A percentile compares a stretch with the other conserved stretches of the same genome.
Conservation (phyloP, 2,888 invertebrate genomes). For the Netelia inedita region DNA sequence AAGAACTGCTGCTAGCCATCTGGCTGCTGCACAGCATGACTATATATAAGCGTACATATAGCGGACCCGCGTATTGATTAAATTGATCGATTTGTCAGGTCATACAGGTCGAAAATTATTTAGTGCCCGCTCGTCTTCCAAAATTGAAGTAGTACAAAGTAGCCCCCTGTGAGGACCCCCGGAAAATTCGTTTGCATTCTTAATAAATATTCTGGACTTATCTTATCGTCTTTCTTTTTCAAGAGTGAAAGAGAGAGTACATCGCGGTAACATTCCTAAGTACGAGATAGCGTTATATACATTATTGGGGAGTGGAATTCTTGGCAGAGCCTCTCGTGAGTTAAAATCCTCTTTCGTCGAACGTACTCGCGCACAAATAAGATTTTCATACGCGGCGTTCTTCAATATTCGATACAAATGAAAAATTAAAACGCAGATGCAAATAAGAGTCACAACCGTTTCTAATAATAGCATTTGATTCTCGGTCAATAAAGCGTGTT, state of each 20-base stretch:
- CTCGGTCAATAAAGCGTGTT: conserved; percentile 14
- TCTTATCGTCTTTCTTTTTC: conserved; percentile 52
- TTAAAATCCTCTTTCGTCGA: conserved; percentile 14
- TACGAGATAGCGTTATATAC: conserved; percentile 2
- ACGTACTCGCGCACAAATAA: background rate
- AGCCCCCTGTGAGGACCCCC: background rate
- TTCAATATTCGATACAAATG: conserved; percentile 7
- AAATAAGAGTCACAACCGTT: background rate
- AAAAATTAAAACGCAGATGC: conserved; percentile 33
- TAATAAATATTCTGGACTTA: background rate
- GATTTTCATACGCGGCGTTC: background rate
- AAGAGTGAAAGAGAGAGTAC: background rate
- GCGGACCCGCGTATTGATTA: conserved; percentile 47
- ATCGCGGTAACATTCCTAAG: conserved; percentile 10
- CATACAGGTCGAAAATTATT: conserved; percentile 47
- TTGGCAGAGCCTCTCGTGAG: conserved; percentile 29
- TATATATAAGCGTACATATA: background rate
- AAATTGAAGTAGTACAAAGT: conserved; percentile 24
- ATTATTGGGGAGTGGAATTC: conserved; percentile 50
- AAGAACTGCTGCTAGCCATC: conserved; percentile 47
- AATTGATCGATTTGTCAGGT: conserved; percentile 61
- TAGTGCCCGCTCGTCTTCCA: background rate
- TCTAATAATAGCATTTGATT: conserved; percentile 34
- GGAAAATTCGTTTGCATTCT: conserved; percentile 11
- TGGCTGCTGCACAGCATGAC: conserved; percentile 26